Evolutionary conservation across 2,797 vertebrate genomes (phyloP).

Genomic region (Antennarius maculatus): DNA sequence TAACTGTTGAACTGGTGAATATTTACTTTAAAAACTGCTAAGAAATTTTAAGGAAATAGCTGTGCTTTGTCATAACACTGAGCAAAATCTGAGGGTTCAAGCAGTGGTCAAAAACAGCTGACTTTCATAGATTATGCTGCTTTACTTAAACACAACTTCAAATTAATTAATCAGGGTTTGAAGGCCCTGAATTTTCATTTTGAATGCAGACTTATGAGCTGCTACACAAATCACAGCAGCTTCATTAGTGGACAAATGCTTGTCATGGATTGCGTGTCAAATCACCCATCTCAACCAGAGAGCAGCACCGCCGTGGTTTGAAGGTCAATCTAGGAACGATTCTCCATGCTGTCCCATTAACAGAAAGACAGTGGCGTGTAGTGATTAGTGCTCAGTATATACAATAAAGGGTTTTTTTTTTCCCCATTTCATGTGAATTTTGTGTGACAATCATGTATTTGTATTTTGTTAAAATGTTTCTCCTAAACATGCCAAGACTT

Average conservation of each 20-base stretch:
- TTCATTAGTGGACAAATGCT: conserved; percentile 53
- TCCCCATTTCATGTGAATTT: conserved; percentile 3
- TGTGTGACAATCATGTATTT: not conserved
- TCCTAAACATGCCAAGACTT: not conserved
- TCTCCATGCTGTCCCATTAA: conserved; percentile 52
- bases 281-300: conserved; percentile 50
- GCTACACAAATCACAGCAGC: conserved; percentile 50
- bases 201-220: conserved; percentile 34
- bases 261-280: conserved; percentile 60
- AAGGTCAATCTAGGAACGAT: conserved; percentile 42
- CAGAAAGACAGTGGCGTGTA: conserved; percentile 40
- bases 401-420: conserved; percentile 40
- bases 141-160: too few species aligned
- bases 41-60: too few species aligned
- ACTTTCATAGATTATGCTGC: conserved; percentile 29
- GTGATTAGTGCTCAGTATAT: conserved; percentile 48
- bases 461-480: not conserved
- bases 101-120: not conserved
- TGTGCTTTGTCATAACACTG: not conserved
- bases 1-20: too few species aligned
- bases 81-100: too few species aligned
- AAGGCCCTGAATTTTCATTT: conserved; percentile 45
- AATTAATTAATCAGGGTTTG: conserved; percentile 46
- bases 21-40: too few species aligned
- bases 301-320: conserved; percentile 28